Conservation (phyloP, 1,140 invertebrate genomes). For the Scaptomyza pallida region DNA sequence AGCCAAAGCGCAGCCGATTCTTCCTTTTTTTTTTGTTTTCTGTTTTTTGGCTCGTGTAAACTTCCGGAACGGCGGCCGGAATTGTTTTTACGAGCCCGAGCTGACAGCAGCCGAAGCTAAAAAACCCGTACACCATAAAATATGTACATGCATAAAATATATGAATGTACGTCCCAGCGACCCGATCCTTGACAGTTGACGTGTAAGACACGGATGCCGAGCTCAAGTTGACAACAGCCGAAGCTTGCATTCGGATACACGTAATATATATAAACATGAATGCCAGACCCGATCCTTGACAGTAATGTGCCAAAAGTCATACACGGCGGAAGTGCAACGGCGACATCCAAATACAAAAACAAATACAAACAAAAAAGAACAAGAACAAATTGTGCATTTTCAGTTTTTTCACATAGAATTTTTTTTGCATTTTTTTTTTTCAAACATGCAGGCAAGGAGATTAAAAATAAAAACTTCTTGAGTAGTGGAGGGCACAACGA, state of each 20-base stretch:
- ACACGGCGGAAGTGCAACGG: not conserved
- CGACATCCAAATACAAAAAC: no score
- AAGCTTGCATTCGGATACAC: slow-evolving; percentile 13
- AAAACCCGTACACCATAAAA: no score
- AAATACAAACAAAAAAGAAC: no score
- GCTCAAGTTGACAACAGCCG: slow-evolving; percentile 10
- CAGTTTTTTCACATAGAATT: not conserved
- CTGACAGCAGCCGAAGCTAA: slow-evolving; percentile 13
- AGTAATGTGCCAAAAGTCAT: slow-evolving; percentile 2
- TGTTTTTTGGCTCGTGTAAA: not conserved
- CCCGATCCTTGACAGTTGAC: no score
- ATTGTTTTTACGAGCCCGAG: slow-evolving; percentile 16
- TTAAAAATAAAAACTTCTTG: not conserved
- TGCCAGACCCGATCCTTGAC: slow-evolving; percentile 16
- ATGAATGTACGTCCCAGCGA: no score
- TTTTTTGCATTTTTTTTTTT: not conserved
- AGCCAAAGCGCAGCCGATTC: slow-evolving; percentile 2
- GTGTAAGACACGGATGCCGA: slow-evolving; percentile 5
- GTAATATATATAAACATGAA: slow-evolving; percentile 25
- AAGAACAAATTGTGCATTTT: not conserved
- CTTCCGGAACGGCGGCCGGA: not conserved
- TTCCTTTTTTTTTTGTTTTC: not conserved
- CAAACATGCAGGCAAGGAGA: slow-evolving; percentile 12
- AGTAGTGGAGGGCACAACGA: not conserved
- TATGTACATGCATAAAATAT: no score